These are phyloP conservation scores for Polymixis lichenea DNA, from an alignment of 2,888 invertebrate genomes.

Conservation along the genomic window DNA sequence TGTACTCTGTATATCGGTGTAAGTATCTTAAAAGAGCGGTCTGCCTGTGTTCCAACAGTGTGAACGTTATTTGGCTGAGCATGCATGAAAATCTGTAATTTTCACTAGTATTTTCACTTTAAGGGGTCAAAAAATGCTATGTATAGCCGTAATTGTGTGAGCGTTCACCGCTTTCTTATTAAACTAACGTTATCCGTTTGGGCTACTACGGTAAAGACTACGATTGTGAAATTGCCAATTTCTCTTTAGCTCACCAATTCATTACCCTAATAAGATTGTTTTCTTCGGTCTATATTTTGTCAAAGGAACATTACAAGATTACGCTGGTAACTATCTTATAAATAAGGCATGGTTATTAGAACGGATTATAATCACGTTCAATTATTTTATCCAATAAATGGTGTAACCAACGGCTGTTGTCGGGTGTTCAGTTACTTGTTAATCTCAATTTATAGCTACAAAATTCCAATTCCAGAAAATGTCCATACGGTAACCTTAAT, in stretches of 20 bases:
- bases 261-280: neutral
- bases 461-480: slow-evolving; percentile 72
- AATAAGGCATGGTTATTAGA: neutral
- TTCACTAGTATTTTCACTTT: too few species aligned
- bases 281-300: neutral
- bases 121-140: too few species aligned
- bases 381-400: slow-evolving; percentile 56
- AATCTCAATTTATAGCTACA: slow-evolving; percentile 73
- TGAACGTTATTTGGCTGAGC: too few species aligned
- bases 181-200: neutral
- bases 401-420: slow-evolving; percentile 60
- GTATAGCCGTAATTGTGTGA: too few species aligned
- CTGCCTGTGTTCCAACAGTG: too few species aligned
- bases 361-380: slow-evolving; percentile 7
- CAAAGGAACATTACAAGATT: neutral
- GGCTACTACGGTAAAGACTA: too few species aligned
- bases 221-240: neutral
- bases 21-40: too few species aligned
- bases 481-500: slow-evolving; percentile 77
- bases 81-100: too few species aligned
- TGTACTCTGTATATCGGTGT: too few species aligned
- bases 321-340: neutral
- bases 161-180: too few species aligned
- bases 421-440: slow-evolving; percentile 69
- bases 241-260: neutral